Percentiles rank a stretch among this genome's conserved stretches.
Evolutionary conservation across 2,113 vertebrate species (phyloP).

Genomic region (Petroica traversi): DNA sequence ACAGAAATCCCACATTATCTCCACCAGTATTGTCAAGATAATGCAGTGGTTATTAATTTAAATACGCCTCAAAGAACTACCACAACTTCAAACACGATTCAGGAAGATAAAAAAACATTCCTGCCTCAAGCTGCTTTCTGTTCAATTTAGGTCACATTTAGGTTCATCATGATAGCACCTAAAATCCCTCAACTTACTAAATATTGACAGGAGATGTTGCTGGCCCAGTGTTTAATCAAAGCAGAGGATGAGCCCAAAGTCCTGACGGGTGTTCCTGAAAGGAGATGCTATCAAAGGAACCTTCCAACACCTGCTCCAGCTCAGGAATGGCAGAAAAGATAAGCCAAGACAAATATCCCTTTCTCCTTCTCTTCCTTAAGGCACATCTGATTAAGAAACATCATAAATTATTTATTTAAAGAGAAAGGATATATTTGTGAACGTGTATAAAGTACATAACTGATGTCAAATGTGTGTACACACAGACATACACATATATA

Average conservation of each 20-base stretch:
- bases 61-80: slow-evolving; percentile 29
- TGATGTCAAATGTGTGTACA: not conserved
- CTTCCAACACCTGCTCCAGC: slow-evolving; percentile 9
- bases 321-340: not conserved
- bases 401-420: not conserved
- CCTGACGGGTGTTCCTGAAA: not conserved
- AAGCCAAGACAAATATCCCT: not conserved
- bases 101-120: slow-evolving; percentile 46
- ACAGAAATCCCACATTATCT: slow-evolving; percentile 33
- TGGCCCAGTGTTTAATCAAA: slow-evolving; percentile 5
- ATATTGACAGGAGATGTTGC: slow-evolving; percentile 1
- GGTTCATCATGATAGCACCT: not conserved
- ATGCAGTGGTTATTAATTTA: slow-evolving; percentile 55
- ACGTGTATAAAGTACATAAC: not conserved
- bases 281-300: not conserved
- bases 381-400: not conserved
- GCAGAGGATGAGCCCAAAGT: not conserved
- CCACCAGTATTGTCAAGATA: slow-evolving; percentile 24
- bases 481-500: not conserved
- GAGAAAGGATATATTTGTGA: not conserved
- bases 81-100: slow-evolving; percentile 33
- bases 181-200: slow-evolving; percentile 10
- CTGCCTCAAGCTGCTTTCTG: slow-evolving; percentile 34
- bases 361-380: not conserved
- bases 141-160: slow-evolving; percentile 33